Percentiles rank a stretch among this genome's conserved stretches.
phyloP scores from a whole-genome alignment of 2,797 vertebrate genomes.

The Cyprinella venusta region DNA sequence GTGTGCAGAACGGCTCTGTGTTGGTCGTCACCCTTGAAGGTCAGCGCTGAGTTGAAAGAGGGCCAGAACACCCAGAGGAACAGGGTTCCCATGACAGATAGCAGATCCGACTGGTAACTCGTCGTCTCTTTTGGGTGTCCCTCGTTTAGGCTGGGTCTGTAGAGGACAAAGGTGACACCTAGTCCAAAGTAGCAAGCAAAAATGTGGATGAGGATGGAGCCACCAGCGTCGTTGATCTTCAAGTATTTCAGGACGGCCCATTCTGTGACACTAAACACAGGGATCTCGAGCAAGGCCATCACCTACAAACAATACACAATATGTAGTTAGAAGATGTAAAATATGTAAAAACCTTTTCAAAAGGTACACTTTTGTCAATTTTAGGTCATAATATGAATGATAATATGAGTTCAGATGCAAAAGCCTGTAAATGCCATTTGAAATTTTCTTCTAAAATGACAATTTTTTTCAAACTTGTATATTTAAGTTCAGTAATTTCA shows the following conservation, averaged over 20 bases:
- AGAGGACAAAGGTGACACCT: conserved; percentile 80
- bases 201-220: conserved; percentile 85
- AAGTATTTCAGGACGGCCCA: conserved; percentile 78
- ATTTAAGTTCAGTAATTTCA: too few relatives aligned
- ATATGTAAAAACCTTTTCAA: too few relatives aligned
- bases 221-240: conserved; percentile 82
- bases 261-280: conserved; percentile 78
- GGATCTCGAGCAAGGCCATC: conserved; percentile 82
- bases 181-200: conserved; percentile 90
- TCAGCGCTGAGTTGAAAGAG: conserved; percentile 83
- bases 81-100: conserved; percentile 81
- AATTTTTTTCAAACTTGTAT: too few relatives aligned
- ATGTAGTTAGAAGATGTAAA: background rate
- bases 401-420: too few relatives aligned
- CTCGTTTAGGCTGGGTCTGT: conserved; percentile 66
- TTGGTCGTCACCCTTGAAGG: conserved; percentile 79
- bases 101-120: conserved; percentile 79
- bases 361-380: too few relatives aligned
- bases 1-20: conserved; percentile 86
- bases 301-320: conserved; percentile 55
- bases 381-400: too few relatives aligned
- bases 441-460: too few relatives aligned
- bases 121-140: conserved; percentile 78
- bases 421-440: too few relatives aligned
- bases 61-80: conserved; percentile 93